A percentile compares a stretch with the other conserved stretches of the same genome.
Conservation (phyloP, 2,888 invertebrate species). For the Melieria omissa region DNA sequence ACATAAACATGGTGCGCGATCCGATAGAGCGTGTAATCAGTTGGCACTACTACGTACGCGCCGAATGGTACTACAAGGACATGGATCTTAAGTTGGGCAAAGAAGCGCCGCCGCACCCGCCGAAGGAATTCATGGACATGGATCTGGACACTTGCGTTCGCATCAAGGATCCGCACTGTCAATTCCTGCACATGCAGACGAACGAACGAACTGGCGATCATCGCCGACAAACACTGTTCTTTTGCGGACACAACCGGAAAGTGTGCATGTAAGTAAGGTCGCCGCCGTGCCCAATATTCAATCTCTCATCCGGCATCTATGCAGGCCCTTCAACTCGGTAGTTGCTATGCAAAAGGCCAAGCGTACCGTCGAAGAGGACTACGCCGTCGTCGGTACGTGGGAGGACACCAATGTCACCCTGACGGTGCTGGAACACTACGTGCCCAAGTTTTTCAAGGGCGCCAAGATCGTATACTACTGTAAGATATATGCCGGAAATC, state of each 20-base stretch:
- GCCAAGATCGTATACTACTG: constrained; percentile 82
- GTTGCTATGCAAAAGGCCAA: constrained; percentile 86
- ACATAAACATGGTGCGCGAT: constrained; percentile 89
- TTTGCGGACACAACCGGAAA: constrained; percentile 84
- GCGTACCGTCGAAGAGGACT: constrained; percentile 84
- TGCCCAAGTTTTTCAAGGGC: constrained; percentile 84
- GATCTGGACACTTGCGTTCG: constrained; percentile 88
- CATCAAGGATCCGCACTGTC: constrained; percentile 82
- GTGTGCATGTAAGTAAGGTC: constrained; percentile 78
- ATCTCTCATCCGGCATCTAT: too few species aligned
- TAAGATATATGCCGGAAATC: constrained; percentile 65
- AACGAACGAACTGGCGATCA: constrained; percentile 87
- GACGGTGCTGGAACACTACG: constrained; percentile 83
- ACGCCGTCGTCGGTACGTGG: constrained; percentile 88
- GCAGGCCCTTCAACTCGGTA: constrained; percentile 84
- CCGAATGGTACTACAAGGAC: constrained; percentile 87
- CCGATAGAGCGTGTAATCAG: constrained; percentile 90
- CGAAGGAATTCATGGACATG: constrained; percentile 80
- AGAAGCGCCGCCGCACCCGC: constrained; percentile 51
- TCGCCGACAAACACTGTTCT: constrained; percentile 85
- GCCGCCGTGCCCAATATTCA: too few species aligned
- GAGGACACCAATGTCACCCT: constrained; percentile 89
- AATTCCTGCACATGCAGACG: constrained; percentile 81
- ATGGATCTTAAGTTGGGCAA: constrained; percentile 72
- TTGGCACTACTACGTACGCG: constrained; percentile 91